Evolutionary conservation across 2,797 vertebrate genomes (phyloP).

Genomic region (Otus scops): DNA sequence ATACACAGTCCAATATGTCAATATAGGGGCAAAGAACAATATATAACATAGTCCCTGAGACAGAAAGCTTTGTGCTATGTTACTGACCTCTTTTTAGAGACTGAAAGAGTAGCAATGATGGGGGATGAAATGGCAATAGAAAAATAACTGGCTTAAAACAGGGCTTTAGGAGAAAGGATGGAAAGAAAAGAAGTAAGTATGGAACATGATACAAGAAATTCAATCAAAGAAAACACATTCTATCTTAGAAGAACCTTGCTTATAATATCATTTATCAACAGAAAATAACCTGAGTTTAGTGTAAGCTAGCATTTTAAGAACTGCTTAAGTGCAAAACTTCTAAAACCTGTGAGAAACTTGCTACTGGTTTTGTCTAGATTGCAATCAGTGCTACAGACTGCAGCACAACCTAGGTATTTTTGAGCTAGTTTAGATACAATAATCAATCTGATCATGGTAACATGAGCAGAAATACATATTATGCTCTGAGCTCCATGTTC

Average conservation of each 20-base stretch:
- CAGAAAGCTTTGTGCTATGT: not conserved
- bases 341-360: not conserved
- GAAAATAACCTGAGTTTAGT: not conserved
- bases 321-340: not conserved
- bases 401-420: not conserved
- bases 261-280: not conserved
- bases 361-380: not conserved
- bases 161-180: not conserved
- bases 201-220: not conserved
- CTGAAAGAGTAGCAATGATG: not conserved
- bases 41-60: not conserved
- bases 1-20: not conserved
- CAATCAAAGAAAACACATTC: not conserved
- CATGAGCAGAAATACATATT: not conserved
- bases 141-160: not conserved
- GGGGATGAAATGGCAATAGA: not conserved
- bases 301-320: not conserved
- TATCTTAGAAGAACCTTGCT: not conserved
- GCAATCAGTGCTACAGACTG: not conserved
- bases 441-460: not conserved
- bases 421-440: not conserved
- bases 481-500: not conserved
- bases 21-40: accelerated
- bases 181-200: not conserved
- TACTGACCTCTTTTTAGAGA: not conserved